Percentiles rank a stretch among this genome's conserved stretches.
Evolutionary conservation across 2,888 invertebrate genomes (phyloP).

Genomic region (Pantelozetes paolii): DNA sequence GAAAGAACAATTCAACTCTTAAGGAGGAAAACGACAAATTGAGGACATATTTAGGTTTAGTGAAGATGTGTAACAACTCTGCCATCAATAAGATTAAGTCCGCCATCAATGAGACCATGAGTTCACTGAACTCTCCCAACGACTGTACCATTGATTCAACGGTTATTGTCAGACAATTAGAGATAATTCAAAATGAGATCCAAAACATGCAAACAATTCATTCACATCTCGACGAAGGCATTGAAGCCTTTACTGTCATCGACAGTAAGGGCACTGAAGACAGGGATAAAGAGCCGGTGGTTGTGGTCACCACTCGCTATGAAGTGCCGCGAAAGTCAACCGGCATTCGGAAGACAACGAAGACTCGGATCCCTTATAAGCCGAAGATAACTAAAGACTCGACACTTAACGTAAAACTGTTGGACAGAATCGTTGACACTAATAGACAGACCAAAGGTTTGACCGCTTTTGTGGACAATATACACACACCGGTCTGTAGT

Average conservation of each 20-base stretch:
- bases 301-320: neutral
- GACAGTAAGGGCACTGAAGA: neutral
- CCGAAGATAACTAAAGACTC: neutral
- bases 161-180: conserved; percentile 24
- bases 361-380: neutral
- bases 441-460: neutral
- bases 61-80: conserved; percentile 30
- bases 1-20: too few relatives aligned
- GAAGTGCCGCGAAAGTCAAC: conserved; percentile 31
- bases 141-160: conserved; percentile 22
- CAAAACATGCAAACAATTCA: conserved; percentile 28
- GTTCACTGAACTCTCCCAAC: neutral
- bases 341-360: neutral
- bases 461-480: neutral
- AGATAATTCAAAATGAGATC: conserved; percentile 17
- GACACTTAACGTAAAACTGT: neutral
- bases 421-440: neutral
- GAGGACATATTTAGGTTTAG: conserved; percentile 32
- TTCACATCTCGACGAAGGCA: conserved; percentile 26
- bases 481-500: neutral
- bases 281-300: neutral
- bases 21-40: conserved; percentile 31
- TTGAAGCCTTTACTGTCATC: conserved; percentile 6
- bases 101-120: conserved; percentile 34
- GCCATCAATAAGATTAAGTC: conserved; percentile 28